Evolutionary conservation across 53 echinoderm and acorn worm genomes (phyloP).

Genomic region (Crossaster papposus): DNA sequence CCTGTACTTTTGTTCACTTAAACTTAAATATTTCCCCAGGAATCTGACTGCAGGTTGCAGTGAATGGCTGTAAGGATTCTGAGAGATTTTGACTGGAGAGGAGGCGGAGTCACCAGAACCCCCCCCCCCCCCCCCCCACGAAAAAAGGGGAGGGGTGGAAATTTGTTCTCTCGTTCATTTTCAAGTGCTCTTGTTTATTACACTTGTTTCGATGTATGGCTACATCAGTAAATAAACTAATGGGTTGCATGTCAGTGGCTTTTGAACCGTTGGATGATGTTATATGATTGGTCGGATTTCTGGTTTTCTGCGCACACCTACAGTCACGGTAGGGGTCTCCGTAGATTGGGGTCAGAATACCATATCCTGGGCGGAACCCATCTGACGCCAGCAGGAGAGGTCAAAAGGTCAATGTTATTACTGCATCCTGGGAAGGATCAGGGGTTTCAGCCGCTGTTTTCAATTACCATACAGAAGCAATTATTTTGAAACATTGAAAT

Average conservation of each 20-base stretch:
- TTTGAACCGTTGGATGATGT: not conserved
- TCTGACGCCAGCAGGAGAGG: slow-evolving; percentile 13
- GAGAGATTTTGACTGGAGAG: no score
- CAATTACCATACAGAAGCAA: not conserved
- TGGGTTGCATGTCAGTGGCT: not conserved
- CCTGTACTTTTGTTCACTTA: no score
- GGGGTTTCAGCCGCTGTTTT: not conserved
- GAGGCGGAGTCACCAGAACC: no score
- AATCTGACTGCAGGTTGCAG: no score
- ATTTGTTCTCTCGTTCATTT: no score
- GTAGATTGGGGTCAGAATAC: not conserved
- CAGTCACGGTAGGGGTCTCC: slow-evolving; percentile 16
- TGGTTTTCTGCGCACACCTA: not conserved
- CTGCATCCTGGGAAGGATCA: not conserved
- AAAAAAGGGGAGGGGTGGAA: no score
- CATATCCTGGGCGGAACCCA: slow-evolving; percentile 10
- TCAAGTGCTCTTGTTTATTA: no score
- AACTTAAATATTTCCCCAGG: no score
- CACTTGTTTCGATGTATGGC: no score
- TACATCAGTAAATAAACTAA: not conserved
- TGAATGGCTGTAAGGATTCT: no score
- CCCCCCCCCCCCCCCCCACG: no score
- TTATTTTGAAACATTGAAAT: not conserved
- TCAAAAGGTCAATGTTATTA: slow-evolving; percentile 21
- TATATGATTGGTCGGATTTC: not conserved